Base-by-base conservation (phyloP, 2,888 invertebrate genomes). In the Epinotia brunnichana region DNA sequence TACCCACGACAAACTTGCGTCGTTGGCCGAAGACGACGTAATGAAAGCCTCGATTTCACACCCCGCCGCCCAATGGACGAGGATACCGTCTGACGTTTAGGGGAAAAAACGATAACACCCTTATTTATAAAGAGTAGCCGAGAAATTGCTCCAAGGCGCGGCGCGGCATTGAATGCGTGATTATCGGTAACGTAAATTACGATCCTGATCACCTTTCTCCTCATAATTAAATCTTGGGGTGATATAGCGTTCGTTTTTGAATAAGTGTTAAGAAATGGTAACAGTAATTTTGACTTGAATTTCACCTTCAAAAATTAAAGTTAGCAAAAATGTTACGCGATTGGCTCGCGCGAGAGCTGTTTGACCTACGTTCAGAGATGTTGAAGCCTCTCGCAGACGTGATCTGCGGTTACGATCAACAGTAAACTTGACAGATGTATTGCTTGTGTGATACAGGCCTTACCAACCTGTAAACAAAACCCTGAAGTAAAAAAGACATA, bases 1-100 rank as follows among this genome's bases (percentile, higher is more conserved):
- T 72, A 68, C 66, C 59, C 57, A 35, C 54, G 62, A 51, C 51
- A 21, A 51, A 59, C 57, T 63, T 53, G 56, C 44, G 67, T 67
- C 70, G 68, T 61, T 72, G 41, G 63, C 41, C 63, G 48, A 62
- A 48, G 63, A 70, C 13, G 48, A 51, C 17, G 51, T 68, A 71
- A 68, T 59, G 74, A 74, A 70, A 62, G 63, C 70, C 67, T 51
- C 74, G 74, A 74, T 71, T 74, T 74, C 68, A 62, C 74, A 70
- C 70, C 56, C 63, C 68, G 63, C 70, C 59, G 74, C 57, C 17
- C 71, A 53, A 10, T 44, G 59, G 68, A 74, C 74, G 67, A 71
- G 63, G 71, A 74, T 74, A 15, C 35, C 9, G 51, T 5, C 54
- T 59, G 74, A 74, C 74, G 68, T 63, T 74, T 63, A 57, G 29